A percentile compares a stretch with the other conserved stretches of the same genome.
These are phyloP conservation scores for Nannobrachium achirus DNA, from an alignment of 2,113 vertebrate species.

Conservation along the genomic window DNA sequence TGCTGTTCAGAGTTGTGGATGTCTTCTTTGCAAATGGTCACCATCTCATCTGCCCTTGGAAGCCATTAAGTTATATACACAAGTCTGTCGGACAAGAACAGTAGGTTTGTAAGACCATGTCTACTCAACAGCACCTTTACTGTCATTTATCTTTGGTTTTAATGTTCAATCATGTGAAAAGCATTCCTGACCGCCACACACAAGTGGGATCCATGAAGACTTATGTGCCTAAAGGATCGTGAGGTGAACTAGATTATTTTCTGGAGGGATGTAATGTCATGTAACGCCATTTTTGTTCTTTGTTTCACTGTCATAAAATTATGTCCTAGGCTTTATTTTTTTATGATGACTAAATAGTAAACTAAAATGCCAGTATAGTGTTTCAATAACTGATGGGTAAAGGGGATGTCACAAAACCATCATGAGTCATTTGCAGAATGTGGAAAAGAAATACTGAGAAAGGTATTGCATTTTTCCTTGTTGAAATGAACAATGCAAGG, in stretches of 20 bases:
- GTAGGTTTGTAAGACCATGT: constrained; percentile 33
- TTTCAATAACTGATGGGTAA: constrained; percentile 47
- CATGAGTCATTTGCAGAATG: constrained; percentile 50
- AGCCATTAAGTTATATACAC: constrained; percentile 10
- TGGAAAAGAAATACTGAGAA: constrained; percentile 32
- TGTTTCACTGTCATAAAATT: constrained; percentile 54
- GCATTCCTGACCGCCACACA: constrained; percentile 68
- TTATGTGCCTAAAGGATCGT: constrained; percentile 75
- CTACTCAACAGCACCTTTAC: constrained; percentile 48
- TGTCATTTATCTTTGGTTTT: background rate
- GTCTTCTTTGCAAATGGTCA: constrained; percentile 37
- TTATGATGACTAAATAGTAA: constrained; percentile 61
- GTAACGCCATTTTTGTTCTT: constrained; percentile 49
- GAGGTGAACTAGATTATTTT: constrained; percentile 48
- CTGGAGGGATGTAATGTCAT: constrained; percentile 39
- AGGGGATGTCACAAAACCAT: constrained; percentile 52
- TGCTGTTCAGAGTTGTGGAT: constrained; percentile 41
- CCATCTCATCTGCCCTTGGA: constrained; percentile 37
- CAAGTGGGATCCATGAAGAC: constrained; percentile 65
- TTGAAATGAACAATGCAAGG: background rate
- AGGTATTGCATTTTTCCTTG: constrained; percentile 4
- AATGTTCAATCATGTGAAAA: constrained; percentile 46
- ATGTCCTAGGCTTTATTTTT: constrained; percentile 58
- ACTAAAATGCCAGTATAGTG: constrained; percentile 64
- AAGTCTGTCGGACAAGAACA: constrained; percentile 44